Conservation (phyloP, 2,113 vertebrate species). For the Lampris incognitus region DNA sequence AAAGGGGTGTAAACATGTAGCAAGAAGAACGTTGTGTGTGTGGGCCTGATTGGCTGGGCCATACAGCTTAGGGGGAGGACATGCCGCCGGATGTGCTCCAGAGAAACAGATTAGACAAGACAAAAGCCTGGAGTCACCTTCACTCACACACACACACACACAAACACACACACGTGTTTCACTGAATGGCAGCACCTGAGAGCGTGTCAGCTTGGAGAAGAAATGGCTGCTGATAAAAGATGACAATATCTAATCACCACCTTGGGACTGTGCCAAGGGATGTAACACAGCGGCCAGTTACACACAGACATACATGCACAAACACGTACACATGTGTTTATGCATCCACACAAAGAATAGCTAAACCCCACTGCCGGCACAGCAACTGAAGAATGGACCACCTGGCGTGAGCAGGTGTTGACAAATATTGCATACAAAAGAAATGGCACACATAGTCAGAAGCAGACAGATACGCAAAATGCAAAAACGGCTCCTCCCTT, state of each 20-base stretch:
- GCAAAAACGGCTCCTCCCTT: no score
- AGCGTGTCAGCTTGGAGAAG: no score
- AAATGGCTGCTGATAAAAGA: no score
- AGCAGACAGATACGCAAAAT: background rate
- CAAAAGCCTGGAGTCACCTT: conserved; percentile 2
- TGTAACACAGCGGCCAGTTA: background rate
- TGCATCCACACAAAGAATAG: background rate
- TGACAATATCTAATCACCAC: no score
- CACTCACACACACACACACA: conserved; percentile 6
- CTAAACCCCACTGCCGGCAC: background rate
- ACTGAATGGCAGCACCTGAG: no score
- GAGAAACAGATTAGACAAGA: conserved; percentile 6
- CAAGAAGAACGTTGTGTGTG: background rate
- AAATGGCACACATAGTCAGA: background rate
- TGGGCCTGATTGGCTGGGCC: background rate
- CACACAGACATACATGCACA: background rate
- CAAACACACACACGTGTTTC: background rate
- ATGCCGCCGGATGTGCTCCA: background rate
- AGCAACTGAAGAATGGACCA: no score
- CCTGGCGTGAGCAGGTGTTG: no score
- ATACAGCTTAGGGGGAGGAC: background rate
- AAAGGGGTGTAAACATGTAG: no score
- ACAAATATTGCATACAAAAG: no score
- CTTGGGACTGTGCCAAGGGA: no score
- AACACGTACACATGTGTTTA: background rate